Conservation (phyloP, 2,113 vertebrate genomes). For the Aspidoscelis tigris region DNA sequence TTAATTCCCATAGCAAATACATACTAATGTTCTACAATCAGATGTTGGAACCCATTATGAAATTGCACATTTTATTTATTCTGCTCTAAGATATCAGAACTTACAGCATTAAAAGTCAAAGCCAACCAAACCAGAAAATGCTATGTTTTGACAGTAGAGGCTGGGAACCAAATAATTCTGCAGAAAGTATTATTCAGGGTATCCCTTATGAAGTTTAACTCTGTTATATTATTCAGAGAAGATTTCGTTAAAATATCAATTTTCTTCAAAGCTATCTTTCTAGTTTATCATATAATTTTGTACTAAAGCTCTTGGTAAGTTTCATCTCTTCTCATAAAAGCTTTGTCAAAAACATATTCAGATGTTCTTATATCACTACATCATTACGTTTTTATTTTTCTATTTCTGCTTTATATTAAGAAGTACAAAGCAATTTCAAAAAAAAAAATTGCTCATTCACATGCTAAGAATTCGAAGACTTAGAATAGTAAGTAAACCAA, state of each 20-base stretch:
- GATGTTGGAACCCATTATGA: too few relatives aligned
- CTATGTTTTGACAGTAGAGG: too few relatives aligned
- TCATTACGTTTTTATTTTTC: not conserved
- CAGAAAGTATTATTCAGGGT: not conserved
- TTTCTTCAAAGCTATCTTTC: not conserved
- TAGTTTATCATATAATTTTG: not conserved
- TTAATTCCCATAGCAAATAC: not conserved
- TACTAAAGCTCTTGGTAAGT: not conserved
- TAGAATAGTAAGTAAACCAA: conserved; percentile 9
- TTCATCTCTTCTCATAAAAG: not conserved
- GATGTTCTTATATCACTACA: not conserved
- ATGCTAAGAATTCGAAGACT: not conserved
- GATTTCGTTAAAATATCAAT: not conserved
- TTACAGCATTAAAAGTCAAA: not conserved
- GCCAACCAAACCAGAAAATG: too few relatives aligned
- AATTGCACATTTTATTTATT: not conserved
- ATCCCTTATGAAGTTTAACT: accelerated
- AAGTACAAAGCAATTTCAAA: not conserved
- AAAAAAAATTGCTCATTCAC: not conserved
- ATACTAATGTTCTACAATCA: not conserved
- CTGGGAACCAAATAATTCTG: not conserved
- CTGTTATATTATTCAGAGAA: not conserved
- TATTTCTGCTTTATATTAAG: not conserved
- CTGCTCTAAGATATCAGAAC: not conserved
- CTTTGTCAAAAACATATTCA: not conserved